These are phyloP conservation scores for Spea bombifrons DNA, from an alignment of 2,113 vertebrate genomes.

Conservation along the genomic window DNA sequence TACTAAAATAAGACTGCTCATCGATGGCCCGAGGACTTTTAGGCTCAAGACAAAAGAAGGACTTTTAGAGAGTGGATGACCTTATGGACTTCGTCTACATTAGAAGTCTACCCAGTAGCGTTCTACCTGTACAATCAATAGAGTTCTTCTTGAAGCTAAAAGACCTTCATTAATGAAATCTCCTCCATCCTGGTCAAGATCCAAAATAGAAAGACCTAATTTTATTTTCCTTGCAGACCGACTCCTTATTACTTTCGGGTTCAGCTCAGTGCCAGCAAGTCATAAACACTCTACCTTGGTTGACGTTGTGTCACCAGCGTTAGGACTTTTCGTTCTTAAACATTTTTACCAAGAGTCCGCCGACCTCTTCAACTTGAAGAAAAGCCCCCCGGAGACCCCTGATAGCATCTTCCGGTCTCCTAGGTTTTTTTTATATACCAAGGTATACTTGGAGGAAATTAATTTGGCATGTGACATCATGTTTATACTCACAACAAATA, in stretches of 20 bases:
- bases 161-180: background rate
- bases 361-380: constrained; percentile 10
- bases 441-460: background rate
- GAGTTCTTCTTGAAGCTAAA: background rate
- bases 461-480: background rate
- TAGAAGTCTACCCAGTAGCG: background rate
- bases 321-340: background rate
- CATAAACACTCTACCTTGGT: constrained; percentile 6
- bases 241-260: constrained; percentile 24
- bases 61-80: background rate
- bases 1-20: constrained; percentile 15
- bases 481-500: constrained; percentile 15
- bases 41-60: background rate
- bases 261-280: constrained; percentile 22
- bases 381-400: background rate
- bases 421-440: background rate
- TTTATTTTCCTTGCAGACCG: background rate
- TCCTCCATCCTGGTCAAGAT: background rate
- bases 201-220: background rate
- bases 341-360: constrained; percentile 10
- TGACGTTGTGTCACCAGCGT: constrained; percentile 7
- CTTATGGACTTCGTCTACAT: background rate
- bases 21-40: background rate
- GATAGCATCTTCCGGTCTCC: constrained; percentile 31
- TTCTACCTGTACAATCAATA: constrained; percentile 5